Percentiles rank a stretch among this genome's conserved stretches.
Conservation (phyloP, 2,113 vertebrate species). For the Campylomormyrus numenius region DNA sequence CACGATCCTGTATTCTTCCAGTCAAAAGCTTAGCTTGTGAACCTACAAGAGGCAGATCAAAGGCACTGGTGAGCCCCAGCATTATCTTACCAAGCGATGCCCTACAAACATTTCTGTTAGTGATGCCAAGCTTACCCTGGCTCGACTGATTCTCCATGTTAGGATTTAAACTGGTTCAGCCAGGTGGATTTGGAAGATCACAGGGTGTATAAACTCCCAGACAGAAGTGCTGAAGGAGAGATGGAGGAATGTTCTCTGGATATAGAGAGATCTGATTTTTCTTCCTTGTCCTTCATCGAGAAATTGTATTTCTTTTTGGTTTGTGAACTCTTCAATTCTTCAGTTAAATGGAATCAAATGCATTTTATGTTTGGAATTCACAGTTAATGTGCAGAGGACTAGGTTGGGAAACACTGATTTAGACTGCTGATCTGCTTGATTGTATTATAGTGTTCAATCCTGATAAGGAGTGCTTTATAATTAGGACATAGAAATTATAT, state of each 20-base stretch:
- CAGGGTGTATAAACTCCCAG: background rate
- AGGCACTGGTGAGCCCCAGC: background rate
- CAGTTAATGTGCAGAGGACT: background rate
- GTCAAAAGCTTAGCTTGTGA: background rate
- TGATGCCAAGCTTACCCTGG: background rate
- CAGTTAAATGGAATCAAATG: background rate
- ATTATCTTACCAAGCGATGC: background rate
- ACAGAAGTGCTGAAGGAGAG: background rate
- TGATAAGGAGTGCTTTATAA: background rate
- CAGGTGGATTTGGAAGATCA: background rate
- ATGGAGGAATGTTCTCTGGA: background rate
- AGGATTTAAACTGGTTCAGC: background rate
- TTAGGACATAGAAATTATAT: background rate
- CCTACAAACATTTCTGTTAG: background rate
- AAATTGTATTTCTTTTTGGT: background rate
- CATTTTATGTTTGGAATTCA: background rate
- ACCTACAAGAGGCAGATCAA: background rate
- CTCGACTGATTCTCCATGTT: background rate
- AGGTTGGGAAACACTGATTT: background rate
- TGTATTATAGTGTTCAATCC: background rate
- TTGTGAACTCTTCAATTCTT: background rate
- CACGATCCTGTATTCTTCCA: background rate
- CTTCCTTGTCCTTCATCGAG: background rate
- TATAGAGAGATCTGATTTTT: background rate
- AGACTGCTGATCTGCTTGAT: background rate